A percentile compares a stretch with the other conserved stretches of the same genome.
Conservation (phyloP, 2,888 invertebrate species). For the Tetropium fuscum region DNA sequence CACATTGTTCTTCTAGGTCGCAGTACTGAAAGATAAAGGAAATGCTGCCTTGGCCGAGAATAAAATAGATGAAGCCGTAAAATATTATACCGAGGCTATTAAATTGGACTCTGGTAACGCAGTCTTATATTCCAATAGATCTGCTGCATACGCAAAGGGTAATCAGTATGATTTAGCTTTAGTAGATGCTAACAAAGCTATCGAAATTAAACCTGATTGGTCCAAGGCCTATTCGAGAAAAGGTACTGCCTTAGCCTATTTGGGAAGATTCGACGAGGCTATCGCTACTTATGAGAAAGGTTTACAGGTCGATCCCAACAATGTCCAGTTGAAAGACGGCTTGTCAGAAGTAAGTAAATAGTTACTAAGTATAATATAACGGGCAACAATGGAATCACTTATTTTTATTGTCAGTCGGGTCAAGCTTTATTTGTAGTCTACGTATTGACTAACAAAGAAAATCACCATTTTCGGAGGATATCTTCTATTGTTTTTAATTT, state of each 20-base stretch:
- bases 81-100: constrained; percentile 85
- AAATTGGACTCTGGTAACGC: constrained; percentile 83
- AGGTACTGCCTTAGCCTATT: constrained; percentile 85
- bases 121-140: constrained; percentile 91
- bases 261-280: constrained; percentile 81
- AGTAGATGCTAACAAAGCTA: constrained; percentile 87
- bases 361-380: no score
- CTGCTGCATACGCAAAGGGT: constrained; percentile 89
- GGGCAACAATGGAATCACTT: no score
- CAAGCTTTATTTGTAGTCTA: no score
- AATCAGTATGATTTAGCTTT: constrained; percentile 81
- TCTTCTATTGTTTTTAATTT: no score
- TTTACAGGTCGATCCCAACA: constrained; percentile 78
- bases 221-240: constrained; percentile 90
- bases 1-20: constrained; percentile 71
- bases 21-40: constrained; percentile 86
- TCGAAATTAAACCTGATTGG: constrained; percentile 86
- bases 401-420: no score
- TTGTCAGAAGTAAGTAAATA: constrained; percentile 70
- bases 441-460: no score
- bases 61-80: constrained; percentile 83
- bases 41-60: constrained; percentile 85
- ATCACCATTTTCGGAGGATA: no score
- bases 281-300: constrained; percentile 81
- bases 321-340: constrained; percentile 77